phyloP scores from a whole-genome alignment of 2,797 vertebrate species.

The Chloroceryle inda region DNA sequence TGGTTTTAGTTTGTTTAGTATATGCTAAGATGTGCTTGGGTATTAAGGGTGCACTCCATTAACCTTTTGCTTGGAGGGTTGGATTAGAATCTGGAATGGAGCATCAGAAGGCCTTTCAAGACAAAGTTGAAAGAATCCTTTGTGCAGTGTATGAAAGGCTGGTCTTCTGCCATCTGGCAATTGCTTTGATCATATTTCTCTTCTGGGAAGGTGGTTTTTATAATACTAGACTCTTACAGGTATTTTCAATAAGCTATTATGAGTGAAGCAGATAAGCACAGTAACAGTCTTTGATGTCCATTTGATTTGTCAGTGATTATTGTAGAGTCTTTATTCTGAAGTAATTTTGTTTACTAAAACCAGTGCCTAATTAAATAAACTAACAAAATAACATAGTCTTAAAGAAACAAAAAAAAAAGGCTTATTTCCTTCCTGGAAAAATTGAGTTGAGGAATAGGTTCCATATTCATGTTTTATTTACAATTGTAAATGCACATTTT shows the following conservation, averaged over 20 bases:
- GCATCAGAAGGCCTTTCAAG: constrained; percentile 6
- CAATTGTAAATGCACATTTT: constrained; percentile 72
- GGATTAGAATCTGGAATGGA: background rate
- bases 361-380: constrained; percentile 68
- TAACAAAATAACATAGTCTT: background rate
- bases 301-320: constrained; percentile 55
- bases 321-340: background rate
- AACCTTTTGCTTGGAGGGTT: background rate
- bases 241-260: constrained; percentile 59
- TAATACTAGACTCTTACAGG: constrained; percentile 16
- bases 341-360: constrained; percentile 57
- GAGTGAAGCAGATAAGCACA: constrained; percentile 11
- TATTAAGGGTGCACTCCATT: background rate
- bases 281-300: constrained; percentile 34
- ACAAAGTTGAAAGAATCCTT: constrained; percentile 17
- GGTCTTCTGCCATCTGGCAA: background rate
- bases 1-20: background rate
- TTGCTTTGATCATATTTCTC: constrained; percentile 42
- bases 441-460: constrained; percentile 49
- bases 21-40: background rate
- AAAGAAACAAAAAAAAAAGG: background rate
- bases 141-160: background rate
- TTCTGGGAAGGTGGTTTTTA: constrained; percentile 24
- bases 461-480: constrained; percentile 72
- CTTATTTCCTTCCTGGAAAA: constrained; percentile 43